Evolutionary conservation across 2,113 vertebrate species (phyloP), one percentile per base, ranked within the genome.

Genomic region (Podarcis raffonei): DNA sequence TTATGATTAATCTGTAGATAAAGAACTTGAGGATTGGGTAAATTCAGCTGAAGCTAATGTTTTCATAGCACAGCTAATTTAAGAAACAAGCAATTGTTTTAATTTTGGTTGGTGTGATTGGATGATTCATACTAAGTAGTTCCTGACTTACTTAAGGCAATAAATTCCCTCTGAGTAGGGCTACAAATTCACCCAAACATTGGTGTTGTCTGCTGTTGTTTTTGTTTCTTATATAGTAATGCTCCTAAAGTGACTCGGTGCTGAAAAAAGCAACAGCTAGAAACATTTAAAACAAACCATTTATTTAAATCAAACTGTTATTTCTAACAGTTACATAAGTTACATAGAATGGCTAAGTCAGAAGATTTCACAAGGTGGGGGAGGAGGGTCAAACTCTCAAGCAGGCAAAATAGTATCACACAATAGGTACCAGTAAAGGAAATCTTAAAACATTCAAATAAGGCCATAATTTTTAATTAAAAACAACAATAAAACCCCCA

Each of bases 301-400:
- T 99, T 99, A 99, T 99, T 89, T 99, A 98, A 99, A 98, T 97
- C 98, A 97, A 98, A 98, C 98, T 98, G 98, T 98, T 98, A 98
- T 97, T 98, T 97, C 96, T 96, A 99, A 98, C 98, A 98, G 98
- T 98, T 98, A 98, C 97, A 98, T 98, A 99, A 98, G 96, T 99
- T 98, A 99, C 98, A 98, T 96, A 94, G 95, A 97, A 96, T 98
- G 98, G 96, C 98, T 96, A 97, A 97, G 97, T 97, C 96, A 95
- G 94, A 94, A 96, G 96, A 96, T 97, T 96, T 96, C 96, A 99
- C 98, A 97, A 97, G 97, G 59, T 62, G 59, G 96, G 32, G 66
- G 98, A 93, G 92, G 98, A 97, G 97, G 97, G 94, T 96, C 96
- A 97, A 98, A 97, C 95, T 98, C 96, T 97, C 97, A 97, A 97